Conservation (phyloP, 2,888 invertebrate species). For the Pachymerium ferrugineum region DNA sequence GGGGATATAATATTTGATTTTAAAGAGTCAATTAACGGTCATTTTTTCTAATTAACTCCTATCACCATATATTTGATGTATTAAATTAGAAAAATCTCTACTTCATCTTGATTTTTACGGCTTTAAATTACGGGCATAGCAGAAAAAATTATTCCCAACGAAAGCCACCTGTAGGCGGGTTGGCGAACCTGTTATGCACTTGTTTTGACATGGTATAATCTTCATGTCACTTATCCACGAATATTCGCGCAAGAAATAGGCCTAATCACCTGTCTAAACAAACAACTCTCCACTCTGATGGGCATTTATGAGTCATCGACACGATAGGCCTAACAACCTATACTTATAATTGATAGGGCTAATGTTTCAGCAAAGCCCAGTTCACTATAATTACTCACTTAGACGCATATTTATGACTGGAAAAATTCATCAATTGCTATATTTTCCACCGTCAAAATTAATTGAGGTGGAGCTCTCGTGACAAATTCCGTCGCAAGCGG, state of each 20-base stretch:
- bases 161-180: slow-evolving; percentile 21
- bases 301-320: slow-evolving; percentile 21
- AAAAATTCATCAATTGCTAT: no score
- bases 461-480: no score
- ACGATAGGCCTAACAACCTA: neutral
- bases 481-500: no score
- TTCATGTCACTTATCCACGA: slow-evolving; percentile 17
- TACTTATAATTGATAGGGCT: neutral
- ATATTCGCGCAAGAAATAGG: slow-evolving; percentile 8
- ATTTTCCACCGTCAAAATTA: no score
- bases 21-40: neutral
- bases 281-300: slow-evolving; percentile 10
- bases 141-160: neutral
- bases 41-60: slow-evolving; percentile 14
- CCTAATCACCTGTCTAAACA: slow-evolving; percentile 18
- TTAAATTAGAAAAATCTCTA: neutral
- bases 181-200: slow-evolving; percentile 21
- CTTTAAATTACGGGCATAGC: neutral
- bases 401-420: neutral
- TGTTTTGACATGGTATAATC: slow-evolving; percentile 21
- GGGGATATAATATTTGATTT: no score
- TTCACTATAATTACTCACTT: neutral
- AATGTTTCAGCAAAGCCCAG: neutral
- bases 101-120: slow-evolving; percentile 14
- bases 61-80: neutral